Evolutionary conservation across 2,113 vertebrate species (phyloP), one percentile per base, ranked within the genome.

Genomic region (Clarias magur): DNA sequence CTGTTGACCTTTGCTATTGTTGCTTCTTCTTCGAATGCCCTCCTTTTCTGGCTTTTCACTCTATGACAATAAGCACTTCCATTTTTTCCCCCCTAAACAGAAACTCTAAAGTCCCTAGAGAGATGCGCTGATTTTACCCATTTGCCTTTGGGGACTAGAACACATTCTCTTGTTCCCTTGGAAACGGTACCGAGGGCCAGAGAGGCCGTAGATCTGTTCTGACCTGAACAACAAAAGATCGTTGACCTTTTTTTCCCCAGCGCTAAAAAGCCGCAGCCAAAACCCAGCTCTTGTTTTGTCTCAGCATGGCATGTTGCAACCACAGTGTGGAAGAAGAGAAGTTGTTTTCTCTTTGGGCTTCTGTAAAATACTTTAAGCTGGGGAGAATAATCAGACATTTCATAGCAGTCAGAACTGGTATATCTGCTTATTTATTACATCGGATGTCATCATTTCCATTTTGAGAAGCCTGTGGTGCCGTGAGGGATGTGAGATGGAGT

Each of bases 161-260:
- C 88, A 83, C 57, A 21, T 80, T 80, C n/a, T 1, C 91, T 91
- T 90, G 95, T 94, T 94, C 91, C 94, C 93, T 92, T 92, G 92
- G 93, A 94, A 94, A 95, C 93, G 88, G 89, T 89, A 86, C 90
- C 89, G 87, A 11, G 89, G 92, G 90, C 92, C 89, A 88, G 92
- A 91, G 93, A 92, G 92, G 92, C 92, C 88, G 90, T 89, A 27
- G 85, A 80, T 89, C 84, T 88, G 86, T 89, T 82, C 88, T 84
- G 88, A 89, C 92, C 91, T 86, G 90, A 87, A 48, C 89, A 92
- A 87, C 86, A 87, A 87, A 87, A 84, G 86, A 83, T 23, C 10
- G 62, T 78, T 87, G 86, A 87, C 83, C 65, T 84, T 87, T 85
- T 87, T 85, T 82, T 30, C 65, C n/a, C 34, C 30, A 15, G 80